A percentile compares a stretch with the other conserved stretches of the same genome.
Conservation (phyloP, 2,113 vertebrate genomes). For the Tetraodon nigroviridis region DNA sequence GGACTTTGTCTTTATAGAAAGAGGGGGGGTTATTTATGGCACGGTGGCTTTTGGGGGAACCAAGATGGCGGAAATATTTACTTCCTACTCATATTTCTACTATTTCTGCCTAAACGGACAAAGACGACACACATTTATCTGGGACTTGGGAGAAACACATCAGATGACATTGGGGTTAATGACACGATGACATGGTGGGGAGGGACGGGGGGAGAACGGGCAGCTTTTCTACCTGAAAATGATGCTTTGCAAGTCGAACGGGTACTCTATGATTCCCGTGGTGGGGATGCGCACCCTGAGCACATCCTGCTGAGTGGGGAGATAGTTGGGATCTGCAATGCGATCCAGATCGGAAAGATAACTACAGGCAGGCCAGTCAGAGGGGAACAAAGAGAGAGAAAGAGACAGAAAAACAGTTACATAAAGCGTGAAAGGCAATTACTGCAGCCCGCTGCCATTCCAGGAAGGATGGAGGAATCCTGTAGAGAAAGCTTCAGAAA, state of each 20-base stretch:
- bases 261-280: conserved; percentile 98
- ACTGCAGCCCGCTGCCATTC: conserved; percentile 48
- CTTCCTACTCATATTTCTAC: background rate
- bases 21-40: conserved; percentile 24
- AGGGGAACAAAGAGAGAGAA: conserved; percentile 20
- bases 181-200: conserved; percentile 23
- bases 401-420: conserved; percentile 64
- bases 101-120: background rate
- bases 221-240: conserved; percentile 89
- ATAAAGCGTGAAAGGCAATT: conserved; percentile 62
- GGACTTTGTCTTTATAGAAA: conserved; percentile 54
- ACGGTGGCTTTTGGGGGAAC: conserved; percentile 21
- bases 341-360: conserved; percentile 97
- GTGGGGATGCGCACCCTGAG: conserved; percentile 96
- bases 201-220: conserved; percentile 19
- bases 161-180: conserved; percentile 30
- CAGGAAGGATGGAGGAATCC: conserved; percentile 58
- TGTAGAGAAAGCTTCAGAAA: conserved; percentile 46
- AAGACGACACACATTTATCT: conserved; percentile 6
- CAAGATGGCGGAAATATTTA: conserved; percentile 9
- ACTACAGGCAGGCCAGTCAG: conserved; percentile 69
- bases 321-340: conserved; percentile 87
- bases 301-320: conserved; percentile 98
- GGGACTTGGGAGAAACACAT: conserved; percentile 17
- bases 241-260: conserved; percentile 98